Evolutionary conservation across 2,113 vertebrate species (phyloP).

Genomic region (Rhabdomys dilectus): DNA sequence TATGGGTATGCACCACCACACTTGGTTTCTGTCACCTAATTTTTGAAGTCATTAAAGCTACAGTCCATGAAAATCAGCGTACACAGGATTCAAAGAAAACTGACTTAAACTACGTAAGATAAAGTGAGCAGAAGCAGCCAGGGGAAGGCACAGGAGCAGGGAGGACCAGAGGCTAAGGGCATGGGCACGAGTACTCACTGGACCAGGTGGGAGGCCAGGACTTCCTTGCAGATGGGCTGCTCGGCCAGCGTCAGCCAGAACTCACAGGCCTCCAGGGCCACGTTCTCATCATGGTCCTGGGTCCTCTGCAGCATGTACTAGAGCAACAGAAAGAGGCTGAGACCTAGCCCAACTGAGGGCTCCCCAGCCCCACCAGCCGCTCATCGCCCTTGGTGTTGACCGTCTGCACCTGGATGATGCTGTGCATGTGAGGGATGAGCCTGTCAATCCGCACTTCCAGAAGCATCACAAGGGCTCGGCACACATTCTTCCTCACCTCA

Average conservation of each 20-base stretch:
- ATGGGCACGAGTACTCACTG: constrained; percentile 88
- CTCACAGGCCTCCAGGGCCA: constrained; percentile 96
- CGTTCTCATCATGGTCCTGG: constrained; percentile 96
- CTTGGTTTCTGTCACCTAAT: background rate
- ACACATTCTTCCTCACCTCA: constrained; percentile 96
- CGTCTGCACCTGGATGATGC: constrained; percentile 94
- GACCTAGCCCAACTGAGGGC: fast-evolving
- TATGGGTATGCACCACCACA: background rate
- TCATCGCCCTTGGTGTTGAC: fast-evolving
- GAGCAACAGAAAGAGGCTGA: background rate
- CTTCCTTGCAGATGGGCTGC: constrained; percentile 98
- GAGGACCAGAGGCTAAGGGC: background rate
- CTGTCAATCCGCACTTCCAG: constrained; percentile 96
- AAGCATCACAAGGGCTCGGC: constrained; percentile 96
- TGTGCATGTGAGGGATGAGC: constrained; percentile 98
- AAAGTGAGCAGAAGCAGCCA: background rate
- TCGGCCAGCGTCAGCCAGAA: constrained; percentile 98
- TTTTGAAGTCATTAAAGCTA: background rate
- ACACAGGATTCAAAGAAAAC: background rate
- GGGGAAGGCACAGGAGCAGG: too few species aligned
- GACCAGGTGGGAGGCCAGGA: constrained; percentile 93
- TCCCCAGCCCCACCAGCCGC: background rate
- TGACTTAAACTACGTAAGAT: fast-evolving
- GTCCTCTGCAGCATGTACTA: constrained; percentile 98
- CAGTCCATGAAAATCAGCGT: background rate